These are phyloP conservation scores for Colletes latitarsis DNA, from an alignment of 1,140 invertebrate species.

Conservation along the genomic window DNA sequence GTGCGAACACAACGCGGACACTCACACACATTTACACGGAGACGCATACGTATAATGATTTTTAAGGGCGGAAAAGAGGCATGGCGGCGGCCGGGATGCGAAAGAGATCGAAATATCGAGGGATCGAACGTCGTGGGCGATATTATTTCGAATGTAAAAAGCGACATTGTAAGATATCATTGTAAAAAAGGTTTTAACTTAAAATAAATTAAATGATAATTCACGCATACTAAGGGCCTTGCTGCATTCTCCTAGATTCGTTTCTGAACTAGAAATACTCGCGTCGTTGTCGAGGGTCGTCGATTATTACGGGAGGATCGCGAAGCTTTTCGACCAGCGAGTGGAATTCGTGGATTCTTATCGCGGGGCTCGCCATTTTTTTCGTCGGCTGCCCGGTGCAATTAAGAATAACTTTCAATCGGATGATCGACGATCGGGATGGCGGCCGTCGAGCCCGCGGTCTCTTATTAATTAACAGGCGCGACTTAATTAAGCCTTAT, in stretches of 20 bases:
- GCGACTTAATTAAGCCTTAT: conserved; percentile 73
- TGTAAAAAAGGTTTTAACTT: conserved; percentile 82
- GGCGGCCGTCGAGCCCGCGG: not conserved
- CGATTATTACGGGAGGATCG: too few relatives aligned
- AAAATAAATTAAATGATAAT: conserved; percentile 82
- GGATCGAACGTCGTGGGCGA: conserved; percentile 43
- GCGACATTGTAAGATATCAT: conserved; percentile 80
- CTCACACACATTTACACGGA: not conserved
- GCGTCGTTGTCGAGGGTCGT: too few relatives aligned
- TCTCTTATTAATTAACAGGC: conserved; percentile 71
- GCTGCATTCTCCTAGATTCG: not conserved
- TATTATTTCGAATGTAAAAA: conserved; percentile 74
- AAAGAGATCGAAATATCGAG: not conserved
- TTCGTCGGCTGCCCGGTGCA: not conserved
- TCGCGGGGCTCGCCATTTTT: not conserved
- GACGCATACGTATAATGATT: conserved; percentile 36
- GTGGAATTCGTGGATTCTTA: not conserved
- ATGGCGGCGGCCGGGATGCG: conserved; percentile 28
- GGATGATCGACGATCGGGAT: not conserved
- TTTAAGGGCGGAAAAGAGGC: conserved; percentile 13
- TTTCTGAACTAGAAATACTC: too few relatives aligned
- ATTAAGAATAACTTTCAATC: conserved; percentile 6
- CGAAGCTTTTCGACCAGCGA: too few relatives aligned
- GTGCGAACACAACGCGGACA: not conserved
- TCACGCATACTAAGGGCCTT: conserved; percentile 61